Base-by-base conservation (phyloP, 2,888 invertebrate species). In the Tachina grossa region DNA sequence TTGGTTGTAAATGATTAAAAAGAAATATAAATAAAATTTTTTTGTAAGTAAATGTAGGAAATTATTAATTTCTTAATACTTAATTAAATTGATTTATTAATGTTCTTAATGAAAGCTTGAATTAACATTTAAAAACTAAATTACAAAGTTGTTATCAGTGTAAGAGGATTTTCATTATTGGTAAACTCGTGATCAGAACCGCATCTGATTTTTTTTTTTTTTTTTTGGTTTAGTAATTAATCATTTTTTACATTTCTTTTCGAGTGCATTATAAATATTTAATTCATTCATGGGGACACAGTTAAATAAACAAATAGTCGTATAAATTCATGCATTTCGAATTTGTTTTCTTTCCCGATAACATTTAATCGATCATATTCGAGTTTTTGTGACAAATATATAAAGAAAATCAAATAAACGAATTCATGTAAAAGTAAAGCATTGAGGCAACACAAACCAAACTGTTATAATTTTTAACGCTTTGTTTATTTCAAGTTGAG, bases 61-160 rank as follows among this genome's bases (percentile, higher is more conserved):
- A 47, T 65, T 78, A 84, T 85, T 84, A 79, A 76, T 80, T 85
- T 80, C 71, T 51, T 84, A 83, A 85, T 79, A 77, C 66, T 66
- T 86, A 82, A 87, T 86, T 86, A 85, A 83, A 86, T 77, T 80
- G 77, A 87, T 87, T 88, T 86, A 87, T 87, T 85, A 63, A 41
- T 61, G 6, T 66, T 69, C 13, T 22, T 10, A 22, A n/a, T 41
- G 16, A 14, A 80, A 68, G 65, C 16, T 77, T 31, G 49, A 68
- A 47, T 83, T 68, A 43, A 69, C 51, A 69, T 59, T 39, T 49
- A 43, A 51, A 51, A 41, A 22, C 6, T 6, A 45, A 45, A 55
- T 51, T 14, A 45, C 22, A 45, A 31, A 49, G 19, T 9, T 79
- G 59, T 79, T 85, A 85, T 83, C 85, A 75, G 63, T 43, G 9